Base-by-base conservation (phyloP, 2,888 invertebrate species). In the Pherbina coryleti region DNA sequence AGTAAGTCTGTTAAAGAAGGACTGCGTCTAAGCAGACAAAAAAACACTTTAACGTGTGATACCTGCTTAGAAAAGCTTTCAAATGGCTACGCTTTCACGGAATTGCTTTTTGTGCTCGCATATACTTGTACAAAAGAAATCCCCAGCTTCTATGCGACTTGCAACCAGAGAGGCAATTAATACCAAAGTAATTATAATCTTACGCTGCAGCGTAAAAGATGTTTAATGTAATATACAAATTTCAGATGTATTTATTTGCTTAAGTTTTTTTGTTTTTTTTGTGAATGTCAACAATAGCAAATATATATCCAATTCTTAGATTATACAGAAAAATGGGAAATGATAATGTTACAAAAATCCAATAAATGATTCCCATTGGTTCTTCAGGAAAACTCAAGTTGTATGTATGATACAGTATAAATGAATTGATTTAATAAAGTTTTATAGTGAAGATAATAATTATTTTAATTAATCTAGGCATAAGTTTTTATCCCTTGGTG, bases 121-220 rank as follows among this genome's bases (percentile, higher is more conserved):
- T 11, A 44, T 3, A 37, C 5, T 31, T 37, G 8, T 37, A 44
- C 44, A 14, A 11, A 44, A 44, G 11, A 44, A 44, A 44, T 44
- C 44, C 44, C 2, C 44, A 44, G 44, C 17, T 25, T 14, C 62
- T 19, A 22, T 17, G 62, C 62, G 14, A 17, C 11, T n/a, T 8
- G 64, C 31, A 14, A 62, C 31, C 81, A 44, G 81, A 83, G 84
- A 84, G 84, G 83, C 84, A 84, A 83, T 83, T 82, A 81, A 83
- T 84, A 84, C 84, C 84, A 84, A 84, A 84, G 84, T 80, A 83
- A 83, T 81, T 80, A 81, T 28, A 37, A 66, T n/a, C 34, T 31
- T 19, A 66, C 37, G 66, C 34, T 34, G 19, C 31, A 34, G n/a
- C 14, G 25, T 28, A 25, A 28, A 11, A 5, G 5, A 60, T 60